These are phyloP conservation scores for Trichogramma pretiosum DNA, from an alignment of 1,140 invertebrate genomes.

Conservation along the genomic window DNA sequence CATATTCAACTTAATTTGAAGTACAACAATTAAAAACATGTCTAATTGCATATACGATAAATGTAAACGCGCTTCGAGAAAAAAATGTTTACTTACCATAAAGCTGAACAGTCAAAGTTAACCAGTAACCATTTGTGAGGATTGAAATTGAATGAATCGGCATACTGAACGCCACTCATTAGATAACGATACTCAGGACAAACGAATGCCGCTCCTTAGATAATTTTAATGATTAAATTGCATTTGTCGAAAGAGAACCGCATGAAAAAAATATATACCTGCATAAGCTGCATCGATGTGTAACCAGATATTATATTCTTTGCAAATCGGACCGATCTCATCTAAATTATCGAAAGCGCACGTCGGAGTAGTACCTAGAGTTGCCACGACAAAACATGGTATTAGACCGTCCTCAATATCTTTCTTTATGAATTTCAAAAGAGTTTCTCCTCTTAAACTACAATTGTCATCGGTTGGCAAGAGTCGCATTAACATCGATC, in stretches of 20 bases:
- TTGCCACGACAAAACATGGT: conserved; percentile 74
- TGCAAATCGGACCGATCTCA: conserved; percentile 73
- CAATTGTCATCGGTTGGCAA: conserved; percentile 67
- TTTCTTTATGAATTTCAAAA: conserved; percentile 65
- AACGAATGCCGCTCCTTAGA: conserved; percentile 70
- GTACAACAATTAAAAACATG: too few species aligned
- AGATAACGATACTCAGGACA: conserved; percentile 81
- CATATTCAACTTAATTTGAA: too few species aligned
- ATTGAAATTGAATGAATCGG: conserved; percentile 84
- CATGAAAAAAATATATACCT: conserved; percentile 32
- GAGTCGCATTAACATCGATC: conserved; percentile 71
- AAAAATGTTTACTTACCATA: conserved; percentile 60
- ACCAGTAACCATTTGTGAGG: conserved; percentile 87
- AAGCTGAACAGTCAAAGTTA: conserved; percentile 84
- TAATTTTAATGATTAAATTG: too few species aligned
- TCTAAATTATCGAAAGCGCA: conserved; percentile 85
- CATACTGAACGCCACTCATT: conserved; percentile 71
- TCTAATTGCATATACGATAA: too few species aligned
- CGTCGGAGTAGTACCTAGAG: conserved; percentile 84
- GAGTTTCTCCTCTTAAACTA: conserved; percentile 62
- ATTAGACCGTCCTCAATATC: conserved; percentile 65
- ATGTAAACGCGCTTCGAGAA: too few species aligned
- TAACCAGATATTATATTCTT: conserved; percentile 69
- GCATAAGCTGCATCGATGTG: conserved; percentile 88
- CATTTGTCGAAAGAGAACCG: neutral